Conservation (phyloP, 2,113 vertebrate genomes). For the Rhinoderma darwinii region DNA sequence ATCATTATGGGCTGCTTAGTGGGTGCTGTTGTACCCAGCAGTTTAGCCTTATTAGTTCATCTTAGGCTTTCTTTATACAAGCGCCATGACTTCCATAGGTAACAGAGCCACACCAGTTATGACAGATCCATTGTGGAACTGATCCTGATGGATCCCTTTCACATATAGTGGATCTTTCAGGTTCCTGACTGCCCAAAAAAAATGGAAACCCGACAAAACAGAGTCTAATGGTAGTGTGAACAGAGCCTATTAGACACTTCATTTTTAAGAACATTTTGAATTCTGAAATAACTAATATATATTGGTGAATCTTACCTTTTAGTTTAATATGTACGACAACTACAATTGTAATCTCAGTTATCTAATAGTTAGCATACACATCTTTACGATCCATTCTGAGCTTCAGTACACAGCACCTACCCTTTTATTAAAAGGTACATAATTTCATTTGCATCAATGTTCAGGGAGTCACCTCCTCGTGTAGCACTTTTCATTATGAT, state of each 20-base stretch:
- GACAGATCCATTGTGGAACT: neutral
- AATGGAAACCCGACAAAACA: neutral
- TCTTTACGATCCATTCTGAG: neutral
- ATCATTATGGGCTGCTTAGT: neutral
- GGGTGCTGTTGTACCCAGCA: neutral
- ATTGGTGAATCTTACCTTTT: neutral
- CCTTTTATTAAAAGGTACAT: neutral
- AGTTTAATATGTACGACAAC: neutral
- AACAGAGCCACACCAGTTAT: too few relatives aligned
- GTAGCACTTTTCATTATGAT: conserved; percentile 26
- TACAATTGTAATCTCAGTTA: too few relatives aligned
- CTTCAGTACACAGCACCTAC: neutral
- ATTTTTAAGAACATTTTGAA: neutral
- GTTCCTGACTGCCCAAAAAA: neutral
- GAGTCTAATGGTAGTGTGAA: neutral
- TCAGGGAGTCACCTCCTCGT: conserved; percentile 19
- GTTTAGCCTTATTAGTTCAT: neutral
- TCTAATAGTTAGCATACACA: neutral
- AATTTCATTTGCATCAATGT: conserved; percentile 9
- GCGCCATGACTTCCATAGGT: too few relatives aligned
- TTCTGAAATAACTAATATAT: neutral
- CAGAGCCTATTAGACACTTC: neutral
- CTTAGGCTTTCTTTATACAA: neutral
- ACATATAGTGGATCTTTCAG: neutral
- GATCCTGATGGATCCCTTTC: neutral